These are phyloP conservation scores for Lordiphosa clarofinis DNA, from an alignment of 1,140 invertebrate genomes.

Conservation along the genomic window DNA sequence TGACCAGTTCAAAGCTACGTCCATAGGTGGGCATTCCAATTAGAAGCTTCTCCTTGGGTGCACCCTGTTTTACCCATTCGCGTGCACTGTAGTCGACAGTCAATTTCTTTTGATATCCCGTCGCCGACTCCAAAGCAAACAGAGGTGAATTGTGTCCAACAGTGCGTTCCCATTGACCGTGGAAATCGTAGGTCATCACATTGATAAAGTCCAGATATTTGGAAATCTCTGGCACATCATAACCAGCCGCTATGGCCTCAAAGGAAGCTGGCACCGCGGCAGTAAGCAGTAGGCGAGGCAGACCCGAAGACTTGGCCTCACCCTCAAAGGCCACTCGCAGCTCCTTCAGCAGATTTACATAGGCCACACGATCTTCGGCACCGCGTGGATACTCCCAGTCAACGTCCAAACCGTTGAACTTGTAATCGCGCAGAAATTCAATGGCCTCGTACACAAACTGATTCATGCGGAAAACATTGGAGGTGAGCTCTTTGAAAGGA, in stretches of 20 bases:
- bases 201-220: conserved; percentile 97
- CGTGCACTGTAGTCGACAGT: conserved; percentile 94
- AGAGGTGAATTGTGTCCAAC: conserved; percentile 96
- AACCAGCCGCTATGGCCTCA: conserved; percentile 95
- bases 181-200: conserved; percentile 97
- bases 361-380: conserved; percentile 90
- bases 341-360: conserved; percentile 89
- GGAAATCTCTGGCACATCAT: conserved; percentile 95
- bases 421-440: conserved; percentile 93
- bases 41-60: conserved; percentile 96
- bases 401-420: conserved; percentile 95
- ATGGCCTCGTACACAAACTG: conserved; percentile 97
- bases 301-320: conserved; percentile 88
- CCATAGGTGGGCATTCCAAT: conserved; percentile 98
- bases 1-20: conserved; percentile 94
- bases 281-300: conserved; percentile 90
- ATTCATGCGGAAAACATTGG: conserved; percentile 95
- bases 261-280: conserved; percentile 95
- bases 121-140: conserved; percentile 92
- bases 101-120: conserved; percentile 93
- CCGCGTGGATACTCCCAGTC: conserved; percentile 98
- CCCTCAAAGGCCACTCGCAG: conserved; percentile 93
- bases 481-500: conserved; percentile 94
- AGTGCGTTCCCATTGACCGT: conserved; percentile 94
- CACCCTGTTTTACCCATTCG: conserved; percentile 96